These are phyloP conservation scores for Drosophila aff. DNA, from an alignment of 1,140 invertebrate genomes.

Conservation along the genomic window DNA sequence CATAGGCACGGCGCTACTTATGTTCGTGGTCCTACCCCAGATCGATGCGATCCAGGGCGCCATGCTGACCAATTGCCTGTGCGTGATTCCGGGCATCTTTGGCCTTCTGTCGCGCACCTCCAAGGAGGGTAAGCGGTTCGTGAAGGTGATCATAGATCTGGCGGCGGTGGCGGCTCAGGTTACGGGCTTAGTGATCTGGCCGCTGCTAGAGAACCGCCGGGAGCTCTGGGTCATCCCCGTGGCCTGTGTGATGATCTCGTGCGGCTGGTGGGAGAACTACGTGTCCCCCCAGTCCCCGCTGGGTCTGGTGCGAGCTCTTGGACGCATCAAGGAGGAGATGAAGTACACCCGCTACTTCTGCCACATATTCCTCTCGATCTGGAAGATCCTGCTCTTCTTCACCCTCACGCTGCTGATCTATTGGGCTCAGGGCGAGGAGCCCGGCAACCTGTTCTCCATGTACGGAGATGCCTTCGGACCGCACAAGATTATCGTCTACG, in stretches of 20 bases:
- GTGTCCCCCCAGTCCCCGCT: conserved; percentile 93
- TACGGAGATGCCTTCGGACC: conserved; percentile 91
- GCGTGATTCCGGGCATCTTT: conserved; percentile 91
- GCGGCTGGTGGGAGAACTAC: conserved; percentile 99
- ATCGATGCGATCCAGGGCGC: conserved; percentile 96
- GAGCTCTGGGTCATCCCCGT: conserved; percentile 94
- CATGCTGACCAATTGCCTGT: conserved; percentile 97
- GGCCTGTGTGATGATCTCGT: conserved; percentile 93
- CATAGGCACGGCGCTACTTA: conserved; percentile 92
- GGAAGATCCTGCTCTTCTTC: conserved; percentile 94
- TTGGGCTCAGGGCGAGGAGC: conserved; percentile 90
- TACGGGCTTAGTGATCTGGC: conserved; percentile 96
- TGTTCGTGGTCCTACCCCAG: conserved; percentile 95
- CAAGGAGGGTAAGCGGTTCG: conserved; percentile 91
- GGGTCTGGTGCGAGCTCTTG: conserved; percentile 92
- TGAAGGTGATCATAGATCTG: conserved; percentile 93
- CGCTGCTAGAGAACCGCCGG: conserved; percentile 89
- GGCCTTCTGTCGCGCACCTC: conserved; percentile 92
- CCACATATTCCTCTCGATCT: conserved; percentile 94
- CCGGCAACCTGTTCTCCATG: conserved; percentile 91
- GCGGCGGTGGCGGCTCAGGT: conserved; percentile 93
- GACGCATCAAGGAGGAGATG: conserved; percentile 92
- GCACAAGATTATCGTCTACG: conserved; percentile 92
- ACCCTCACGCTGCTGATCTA: conserved; percentile 90
- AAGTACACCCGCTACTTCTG: conserved; percentile 93